Base-by-base conservation (phyloP, 2,113 vertebrate genomes). In the Cyanoramphus novaezelandiae region DNA sequence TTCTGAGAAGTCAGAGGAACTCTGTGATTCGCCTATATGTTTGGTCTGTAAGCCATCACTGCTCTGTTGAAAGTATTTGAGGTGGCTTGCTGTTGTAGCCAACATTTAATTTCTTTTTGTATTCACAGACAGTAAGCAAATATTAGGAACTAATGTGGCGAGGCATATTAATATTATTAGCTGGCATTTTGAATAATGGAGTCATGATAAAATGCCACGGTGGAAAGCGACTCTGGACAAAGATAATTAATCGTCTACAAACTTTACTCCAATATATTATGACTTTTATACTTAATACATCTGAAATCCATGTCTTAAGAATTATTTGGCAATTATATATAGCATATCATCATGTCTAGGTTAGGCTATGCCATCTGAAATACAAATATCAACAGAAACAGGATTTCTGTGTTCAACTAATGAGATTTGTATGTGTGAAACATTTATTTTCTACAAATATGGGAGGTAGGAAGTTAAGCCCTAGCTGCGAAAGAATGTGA, bases 41-140 rank as follows among this genome's bases (percentile, higher is more conserved):
- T 77, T 82, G 39, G 31, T 76, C 44, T 71, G 10, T 64, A 91
- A 80, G 37, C 77, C 72, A 78, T 82, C 62, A 82, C 43, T 70
- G 68, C 35, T 92, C 62, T n/a, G 15, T 91, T 91, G 96, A 92
- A 95, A 90, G 59, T 87, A 86, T 89, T 60, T 90, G 82, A 92
- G 68, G 35, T 24, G 63, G 17, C 49, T 79, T 88, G 20, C 74
- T 63, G 76, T 74, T 79, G 12, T 89, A 87, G 37, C 76, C 93
- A 92, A 49, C n/a, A 96, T 60, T 70, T 90, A 94, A 97, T 97
- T 92, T 94, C 77, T 86, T 94, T 93, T 68, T 57, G 31, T 96
- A 88, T 84, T 94, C 85, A 86, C 82, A 88, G 86, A 95, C 5
- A 2, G 79, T 85, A 97, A 95, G 64, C 28, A 95, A 97, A 94